Conservation (phyloP, 1,140 invertebrate genomes). For the Drosophila grimshawi region DNA sequence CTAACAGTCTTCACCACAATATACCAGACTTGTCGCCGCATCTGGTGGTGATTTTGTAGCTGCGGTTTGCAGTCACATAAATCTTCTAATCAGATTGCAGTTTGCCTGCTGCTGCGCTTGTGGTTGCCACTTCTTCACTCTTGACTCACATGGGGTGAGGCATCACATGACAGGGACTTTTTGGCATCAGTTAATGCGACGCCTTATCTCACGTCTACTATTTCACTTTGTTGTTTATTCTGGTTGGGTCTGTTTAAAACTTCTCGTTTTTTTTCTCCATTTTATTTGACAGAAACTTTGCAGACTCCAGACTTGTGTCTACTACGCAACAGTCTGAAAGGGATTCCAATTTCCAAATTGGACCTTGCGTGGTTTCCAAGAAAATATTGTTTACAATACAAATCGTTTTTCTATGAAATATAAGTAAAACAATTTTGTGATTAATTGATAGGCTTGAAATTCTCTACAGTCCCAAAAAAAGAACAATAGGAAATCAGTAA, state of each 20-base stretch:
- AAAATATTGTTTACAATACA: background rate
- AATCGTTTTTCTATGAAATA: too few species aligned
- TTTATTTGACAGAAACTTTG: conserved; percentile 3
- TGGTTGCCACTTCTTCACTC: conserved; percentile 1
- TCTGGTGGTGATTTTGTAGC: background rate
- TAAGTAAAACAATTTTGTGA: too few species aligned
- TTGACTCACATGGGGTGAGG: background rate
- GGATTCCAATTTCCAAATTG: background rate
- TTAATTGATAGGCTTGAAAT: too few species aligned
- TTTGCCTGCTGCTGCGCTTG: background rate
- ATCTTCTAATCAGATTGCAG: conserved; percentile 64
- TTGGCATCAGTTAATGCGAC: conserved; percentile 42
- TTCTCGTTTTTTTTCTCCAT: conserved; percentile 3
- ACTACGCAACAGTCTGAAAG: background rate
- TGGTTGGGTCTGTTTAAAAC: background rate
- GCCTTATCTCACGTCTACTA: conserved; percentile 46
- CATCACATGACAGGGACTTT: conserved; percentile 8
- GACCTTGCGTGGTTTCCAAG: background rate
- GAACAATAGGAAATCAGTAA: too few species aligned
- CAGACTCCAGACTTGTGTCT: background rate
- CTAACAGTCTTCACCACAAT: background rate
- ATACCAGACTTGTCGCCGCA: background rate
- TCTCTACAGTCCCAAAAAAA: too few species aligned
- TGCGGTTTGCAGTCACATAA: conserved; percentile 49
- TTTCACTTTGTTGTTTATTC: conserved; percentile 7